Evolutionary conservation across 2,113 vertebrate genomes (phyloP).

Genomic region (Ctenomys sociabilis): DNA sequence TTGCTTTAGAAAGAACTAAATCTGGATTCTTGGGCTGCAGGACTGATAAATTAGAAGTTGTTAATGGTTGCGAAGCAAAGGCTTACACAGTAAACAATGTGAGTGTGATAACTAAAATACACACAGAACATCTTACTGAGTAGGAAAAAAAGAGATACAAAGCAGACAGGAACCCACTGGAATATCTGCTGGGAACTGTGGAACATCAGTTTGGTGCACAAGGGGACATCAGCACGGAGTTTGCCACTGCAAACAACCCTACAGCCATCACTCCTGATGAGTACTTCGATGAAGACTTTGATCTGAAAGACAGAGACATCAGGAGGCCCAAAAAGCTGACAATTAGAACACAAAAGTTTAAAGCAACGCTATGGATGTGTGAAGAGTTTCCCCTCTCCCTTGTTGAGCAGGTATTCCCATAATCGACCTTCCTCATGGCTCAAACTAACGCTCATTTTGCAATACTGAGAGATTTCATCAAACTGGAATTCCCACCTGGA

Average conservation of each 20-base stretch:
- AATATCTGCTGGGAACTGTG: conserved; percentile 96
- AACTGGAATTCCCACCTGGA: conserved; percentile 96
- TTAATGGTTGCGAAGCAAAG: conserved; percentile 98
- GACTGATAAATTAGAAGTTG: conserved; percentile 94
- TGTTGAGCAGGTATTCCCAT: conserved; percentile 98
- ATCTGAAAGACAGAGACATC: conserved; percentile 95
- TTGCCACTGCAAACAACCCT: conserved; percentile 94
- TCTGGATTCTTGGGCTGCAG: conserved; percentile 99
- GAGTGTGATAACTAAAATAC: conserved; percentile 94
- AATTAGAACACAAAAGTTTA: conserved; percentile 97
- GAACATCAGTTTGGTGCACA: conserved; percentile 96
- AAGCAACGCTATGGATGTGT: conserved; percentile 98
- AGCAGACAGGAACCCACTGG: conserved; percentile 96
- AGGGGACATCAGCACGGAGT: conserved; percentile 94
- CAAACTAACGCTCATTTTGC: conserved; percentile 98
- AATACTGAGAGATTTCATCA: conserved; percentile 95
- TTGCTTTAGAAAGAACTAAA: conserved; percentile 97
- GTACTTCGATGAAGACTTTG: conserved; percentile 94
- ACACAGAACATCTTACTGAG: conserved; percentile 97
- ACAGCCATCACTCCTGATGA: conserved; percentile 96
- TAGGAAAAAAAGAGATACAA: conserved; percentile 97
- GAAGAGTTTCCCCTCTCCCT: conserved; percentile 97
- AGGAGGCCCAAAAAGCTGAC: conserved; percentile 96
- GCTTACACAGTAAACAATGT: conserved; percentile 98
- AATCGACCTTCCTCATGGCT: conserved; percentile 98